Conservation (phyloP, 2,888 invertebrate genomes). For the Erebia aethiops region DNA sequence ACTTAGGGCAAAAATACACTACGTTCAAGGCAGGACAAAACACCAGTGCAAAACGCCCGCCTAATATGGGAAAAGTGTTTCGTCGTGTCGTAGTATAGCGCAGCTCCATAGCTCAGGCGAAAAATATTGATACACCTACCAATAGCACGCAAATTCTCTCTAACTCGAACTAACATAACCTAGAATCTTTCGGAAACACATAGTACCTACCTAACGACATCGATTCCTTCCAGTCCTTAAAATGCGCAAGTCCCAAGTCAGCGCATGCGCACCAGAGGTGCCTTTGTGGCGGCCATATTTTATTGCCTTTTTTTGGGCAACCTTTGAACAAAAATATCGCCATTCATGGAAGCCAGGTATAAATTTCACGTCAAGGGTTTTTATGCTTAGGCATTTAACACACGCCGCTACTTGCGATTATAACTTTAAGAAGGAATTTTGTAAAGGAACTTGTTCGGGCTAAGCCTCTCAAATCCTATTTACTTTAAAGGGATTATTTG, state of each 20-base stretch:
- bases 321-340: conserved; percentile 69
- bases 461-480: conserved; percentile 20
- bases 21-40: no score
- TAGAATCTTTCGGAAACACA: conserved; percentile 36
- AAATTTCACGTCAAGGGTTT: conserved; percentile 64
- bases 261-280: conserved; percentile 73
- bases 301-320: conserved; percentile 67
- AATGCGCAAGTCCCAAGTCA: conserved; percentile 71
- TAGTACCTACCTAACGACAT: conserved; percentile 43
- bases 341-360: conserved; percentile 80
- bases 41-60: no score
- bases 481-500: conserved; percentile 5
- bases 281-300: conserved; percentile 79
- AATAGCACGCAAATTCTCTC: no score
- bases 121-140: no score
- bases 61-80: no score
- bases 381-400: conserved; percentile 55
- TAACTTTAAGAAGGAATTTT: conserved; percentile 41
- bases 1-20: no score
- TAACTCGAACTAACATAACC: neutral
- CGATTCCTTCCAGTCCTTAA: conserved; percentile 50
- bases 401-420: conserved; percentile 52
- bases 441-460: conserved; percentile 18
- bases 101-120: no score
- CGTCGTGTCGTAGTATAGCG: no score